phyloP scores from a whole-genome alignment of 1,140 invertebrate species.

The Drosophila neocordata region DNA sequence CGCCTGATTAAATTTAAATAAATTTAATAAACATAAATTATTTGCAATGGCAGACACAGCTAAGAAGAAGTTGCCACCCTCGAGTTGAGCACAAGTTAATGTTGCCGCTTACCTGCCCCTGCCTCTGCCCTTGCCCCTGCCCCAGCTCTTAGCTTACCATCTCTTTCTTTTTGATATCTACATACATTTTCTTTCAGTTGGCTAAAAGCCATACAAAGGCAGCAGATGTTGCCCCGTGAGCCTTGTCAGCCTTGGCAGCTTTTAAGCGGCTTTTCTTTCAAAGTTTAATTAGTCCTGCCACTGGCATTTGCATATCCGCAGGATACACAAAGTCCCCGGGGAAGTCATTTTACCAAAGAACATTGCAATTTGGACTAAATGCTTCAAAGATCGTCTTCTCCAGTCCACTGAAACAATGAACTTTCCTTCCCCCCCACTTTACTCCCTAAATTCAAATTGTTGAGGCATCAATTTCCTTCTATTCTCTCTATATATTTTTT shows the following conservation, averaged over 20 bases:
- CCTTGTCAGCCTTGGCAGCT: slow-evolving; percentile 40
- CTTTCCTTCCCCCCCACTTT: background rate
- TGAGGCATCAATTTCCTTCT: slow-evolving; percentile 37
- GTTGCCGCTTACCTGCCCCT: slow-evolving; percentile 66
- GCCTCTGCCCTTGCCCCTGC: slow-evolving; percentile 39
- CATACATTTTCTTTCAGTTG: background rate
- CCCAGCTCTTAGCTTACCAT: background rate
- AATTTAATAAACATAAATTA: slow-evolving; percentile 82
- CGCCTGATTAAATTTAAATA: slow-evolving; percentile 82
- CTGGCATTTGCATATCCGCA: slow-evolving; percentile 68
- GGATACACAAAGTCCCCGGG: slow-evolving; percentile 33
- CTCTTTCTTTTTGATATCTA: no score
- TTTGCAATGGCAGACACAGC: slow-evolving; percentile 62
- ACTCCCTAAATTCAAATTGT: slow-evolving; percentile 20
- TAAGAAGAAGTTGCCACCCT: slow-evolving; percentile 45
- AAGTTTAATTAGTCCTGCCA: slow-evolving; percentile 74
- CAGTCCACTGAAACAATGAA: slow-evolving; percentile 33
- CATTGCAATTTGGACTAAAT: slow-evolving; percentile 73
- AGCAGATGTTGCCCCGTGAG: slow-evolving; percentile 70
- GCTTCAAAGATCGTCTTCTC: slow-evolving; percentile 49
- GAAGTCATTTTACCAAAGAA: slow-evolving; percentile 55
- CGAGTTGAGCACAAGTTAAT: slow-evolving; percentile 60
- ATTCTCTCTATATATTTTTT: background rate
- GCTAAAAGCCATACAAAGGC: slow-evolving; percentile 72
- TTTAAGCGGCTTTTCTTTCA: slow-evolving; percentile 73